Base-by-base conservation (phyloP, 2,113 vertebrate species). In the Gymnocephalus cernua region DNA sequence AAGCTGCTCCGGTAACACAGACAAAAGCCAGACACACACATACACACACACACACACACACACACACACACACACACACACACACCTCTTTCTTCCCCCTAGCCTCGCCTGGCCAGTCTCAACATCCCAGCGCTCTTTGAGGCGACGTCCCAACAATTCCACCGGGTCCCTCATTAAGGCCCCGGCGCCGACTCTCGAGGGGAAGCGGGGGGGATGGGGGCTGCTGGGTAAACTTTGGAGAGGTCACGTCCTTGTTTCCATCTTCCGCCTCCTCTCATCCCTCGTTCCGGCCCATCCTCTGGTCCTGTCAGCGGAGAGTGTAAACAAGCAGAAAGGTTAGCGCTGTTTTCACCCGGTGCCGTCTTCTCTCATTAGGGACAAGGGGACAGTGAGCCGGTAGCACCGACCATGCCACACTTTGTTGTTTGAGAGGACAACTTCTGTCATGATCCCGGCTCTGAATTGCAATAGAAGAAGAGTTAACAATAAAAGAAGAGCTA, bases 241-340 rank as follows among this genome's bases (percentile, higher is more conserved):
- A 95, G 94, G 94, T 95, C 94, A 95, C 89, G 90, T 90, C 84
- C 81, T 87, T 21, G 75, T 83, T 83, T 83, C 71, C 35, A 9
- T 89, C 82, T 80, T 45, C 75, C 48, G n/a, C 73, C 79, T 87
- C 72, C 58, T 85, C 85, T 85, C 82, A 76, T 85, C 82, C 91
- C 79, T 81, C 44, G 54, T 90, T 83, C 81, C 48, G 63, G 88
- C 80, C 87, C 67, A 41, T 88, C 80, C 81, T 89, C 69, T 29
- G 88, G 82, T 91, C 89, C 88, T 94, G 93, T 91, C 93, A 91
- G 84, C 67, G 47, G 75, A 79, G 72, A 91, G 89, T 88, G 91
- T 95, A 95, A 95, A 95, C 94, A 95, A 95, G 93, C 89, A 87
- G 88, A 93, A 95, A 95, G 94, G 93, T 93, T 94, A 92, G 94